Percentiles rank a stretch among this genome's conserved stretches.
These are phyloP conservation scores for Halesus radiatus DNA, from an alignment of 1,140 invertebrate species.

Conservation along the genomic window DNA sequence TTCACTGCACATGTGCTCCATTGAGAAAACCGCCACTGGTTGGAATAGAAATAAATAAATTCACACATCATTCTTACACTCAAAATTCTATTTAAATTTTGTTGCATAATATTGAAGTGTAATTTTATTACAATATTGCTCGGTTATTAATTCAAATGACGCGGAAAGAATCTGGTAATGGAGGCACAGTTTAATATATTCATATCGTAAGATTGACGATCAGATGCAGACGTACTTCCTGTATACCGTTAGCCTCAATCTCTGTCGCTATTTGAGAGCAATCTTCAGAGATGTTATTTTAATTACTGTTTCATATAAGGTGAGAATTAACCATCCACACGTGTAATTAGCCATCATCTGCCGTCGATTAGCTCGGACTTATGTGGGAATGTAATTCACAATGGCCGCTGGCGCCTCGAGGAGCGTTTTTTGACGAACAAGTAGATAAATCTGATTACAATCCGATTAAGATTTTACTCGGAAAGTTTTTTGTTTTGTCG, in stretches of 20 bases:
- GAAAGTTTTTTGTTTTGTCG: no score
- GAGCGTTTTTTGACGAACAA: no score
- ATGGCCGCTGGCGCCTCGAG: no score
- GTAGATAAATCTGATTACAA: no score
- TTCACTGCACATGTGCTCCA: no score
- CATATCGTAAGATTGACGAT: background rate
- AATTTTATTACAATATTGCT: background rate
- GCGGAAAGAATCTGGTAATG: background rate
- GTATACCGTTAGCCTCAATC: background rate
- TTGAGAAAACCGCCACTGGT: no score
- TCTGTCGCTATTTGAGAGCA: constrained; percentile 11
- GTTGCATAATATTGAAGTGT: no score
- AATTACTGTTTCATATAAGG: constrained; percentile 8
- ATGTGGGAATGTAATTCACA: no score
- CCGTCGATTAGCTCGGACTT: background rate
- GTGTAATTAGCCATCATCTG: background rate
- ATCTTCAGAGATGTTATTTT: constrained; percentile 14
- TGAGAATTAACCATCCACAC: background rate
- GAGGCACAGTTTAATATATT: background rate
- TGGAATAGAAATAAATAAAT: no score
- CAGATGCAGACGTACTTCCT: background rate
- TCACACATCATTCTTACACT: no score
- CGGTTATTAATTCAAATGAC: background rate
- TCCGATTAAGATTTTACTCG: no score
- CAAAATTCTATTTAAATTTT: no score